Conservation (phyloP, 2,888 invertebrate species). For the Oligia latruncula region DNA sequence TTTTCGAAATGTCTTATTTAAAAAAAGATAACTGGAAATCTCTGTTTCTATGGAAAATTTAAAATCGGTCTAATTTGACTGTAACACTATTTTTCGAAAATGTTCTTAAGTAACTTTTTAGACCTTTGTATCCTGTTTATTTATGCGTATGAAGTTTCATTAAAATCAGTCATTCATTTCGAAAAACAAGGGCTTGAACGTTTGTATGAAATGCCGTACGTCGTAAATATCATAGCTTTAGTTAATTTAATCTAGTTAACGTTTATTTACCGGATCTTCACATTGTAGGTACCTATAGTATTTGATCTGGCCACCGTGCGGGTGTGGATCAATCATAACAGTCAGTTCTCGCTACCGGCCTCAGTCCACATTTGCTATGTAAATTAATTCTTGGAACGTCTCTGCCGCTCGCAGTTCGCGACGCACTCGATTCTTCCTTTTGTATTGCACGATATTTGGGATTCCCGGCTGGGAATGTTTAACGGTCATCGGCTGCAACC, state of each 20-base stretch:
- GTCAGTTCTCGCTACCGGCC: conserved; percentile 58
- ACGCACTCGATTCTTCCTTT: conserved; percentile 76
- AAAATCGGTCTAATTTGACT: too few species aligned
- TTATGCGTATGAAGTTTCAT: too few species aligned
- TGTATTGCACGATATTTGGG: conserved; percentile 77
- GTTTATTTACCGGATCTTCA: conserved; percentile 23
- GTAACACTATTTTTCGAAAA: too few species aligned
- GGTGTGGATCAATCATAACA: conserved; percentile 61
- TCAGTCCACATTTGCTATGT: conserved; percentile 77
- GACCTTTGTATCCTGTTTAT: too few species aligned
- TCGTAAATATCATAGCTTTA: not conserved
- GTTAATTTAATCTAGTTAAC: too few species aligned
- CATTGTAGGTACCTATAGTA: conserved; percentile 17
- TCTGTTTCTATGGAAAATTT: too few species aligned
- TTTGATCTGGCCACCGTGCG: conserved; percentile 36
- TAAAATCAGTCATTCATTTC: too few species aligned
- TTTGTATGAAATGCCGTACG: too few species aligned
- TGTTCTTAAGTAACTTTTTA: too few species aligned
- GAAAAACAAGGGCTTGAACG: too few species aligned
- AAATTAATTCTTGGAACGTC: conserved; percentile 85
- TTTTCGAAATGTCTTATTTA: too few species aligned
- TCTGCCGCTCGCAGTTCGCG: conserved; percentile 66
- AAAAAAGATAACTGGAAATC: too few species aligned
- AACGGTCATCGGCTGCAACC: conserved; percentile 44
- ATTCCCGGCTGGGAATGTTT: conserved; percentile 74